These are phyloP conservation scores for Mesopsocus fuscifrons DNA, from an alignment of 2,888 invertebrate species.

Conservation along the genomic window DNA sequence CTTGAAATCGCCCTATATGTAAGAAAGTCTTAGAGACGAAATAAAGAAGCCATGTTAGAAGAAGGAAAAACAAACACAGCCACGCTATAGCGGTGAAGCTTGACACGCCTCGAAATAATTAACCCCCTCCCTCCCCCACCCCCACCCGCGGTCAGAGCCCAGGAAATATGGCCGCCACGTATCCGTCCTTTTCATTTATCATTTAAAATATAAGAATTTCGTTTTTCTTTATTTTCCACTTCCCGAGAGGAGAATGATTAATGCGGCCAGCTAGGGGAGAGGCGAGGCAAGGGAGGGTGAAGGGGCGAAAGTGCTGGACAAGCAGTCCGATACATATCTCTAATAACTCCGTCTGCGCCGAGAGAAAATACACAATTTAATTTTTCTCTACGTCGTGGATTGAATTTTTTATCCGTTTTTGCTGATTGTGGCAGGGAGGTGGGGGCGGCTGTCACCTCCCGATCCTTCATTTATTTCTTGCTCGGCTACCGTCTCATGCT, in stretches of 20 bases:
- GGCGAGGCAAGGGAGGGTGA: not conserved
- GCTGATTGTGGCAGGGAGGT: not conserved
- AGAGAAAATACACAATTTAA: constrained; percentile 5
- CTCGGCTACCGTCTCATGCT: too few species aligned
- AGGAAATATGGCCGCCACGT: not conserved
- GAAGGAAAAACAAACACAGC: too few species aligned
- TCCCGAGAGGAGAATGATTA: not conserved
- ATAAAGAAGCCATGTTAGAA: too few species aligned
- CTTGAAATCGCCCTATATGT: too few species aligned
- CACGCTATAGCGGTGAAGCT: too few species aligned
- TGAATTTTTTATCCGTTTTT: constrained; percentile 3
- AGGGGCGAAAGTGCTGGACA: not conserved
- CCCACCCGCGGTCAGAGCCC: too few species aligned
- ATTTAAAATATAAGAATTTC: not conserved
- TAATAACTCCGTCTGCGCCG: not conserved
- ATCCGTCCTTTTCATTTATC: not conserved
- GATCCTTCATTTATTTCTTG: not conserved
- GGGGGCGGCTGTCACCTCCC: not conserved
- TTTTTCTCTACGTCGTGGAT: constrained; percentile 5
- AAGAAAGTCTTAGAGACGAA: too few species aligned
- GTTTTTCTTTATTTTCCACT: not conserved
- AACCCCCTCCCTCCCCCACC: too few species aligned
- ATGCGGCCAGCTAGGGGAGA: not conserved
- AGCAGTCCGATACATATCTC: too few species aligned
- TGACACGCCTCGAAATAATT: too few species aligned